A percentile compares a stretch with the other conserved stretches of the same genome.
phyloP scores from a whole-genome alignment of 2,113 vertebrate species.

The Buteo buteo region DNA sequence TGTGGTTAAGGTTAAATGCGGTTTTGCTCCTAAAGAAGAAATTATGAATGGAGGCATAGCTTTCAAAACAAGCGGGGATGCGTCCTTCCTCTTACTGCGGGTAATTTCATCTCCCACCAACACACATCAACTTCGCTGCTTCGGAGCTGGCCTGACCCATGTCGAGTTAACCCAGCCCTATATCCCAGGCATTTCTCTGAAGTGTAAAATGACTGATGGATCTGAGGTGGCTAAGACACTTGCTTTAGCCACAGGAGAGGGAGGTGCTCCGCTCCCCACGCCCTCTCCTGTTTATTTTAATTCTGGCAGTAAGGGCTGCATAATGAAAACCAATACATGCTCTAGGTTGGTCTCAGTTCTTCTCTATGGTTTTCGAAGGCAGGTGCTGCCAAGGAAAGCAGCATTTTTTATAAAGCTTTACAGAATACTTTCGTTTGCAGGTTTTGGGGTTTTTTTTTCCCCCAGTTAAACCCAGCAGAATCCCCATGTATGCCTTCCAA shows the following conservation, averaged over 20 bases:
- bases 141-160: not conserved
- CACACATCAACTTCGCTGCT: not conserved
- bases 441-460: accelerated
- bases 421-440: not conserved
- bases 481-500: accelerated
- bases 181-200: not conserved
- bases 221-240: not conserved
- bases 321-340: not conserved
- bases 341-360: accelerated
- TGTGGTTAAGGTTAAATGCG: not conserved
- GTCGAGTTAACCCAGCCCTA: not conserved
- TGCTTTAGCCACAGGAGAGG: not conserved
- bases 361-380: not conserved
- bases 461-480: not conserved
- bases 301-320: not conserved
- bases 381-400: conserved; percentile 1
- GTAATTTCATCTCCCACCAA: not conserved
- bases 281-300: not conserved
- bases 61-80: not conserved
- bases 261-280: not conserved
- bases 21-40: not conserved
- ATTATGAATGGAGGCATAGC: not conserved
- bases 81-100: not conserved
- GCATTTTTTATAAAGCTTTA: not conserved
- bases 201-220: not conserved